phyloP scores from a whole-genome alignment of 1,140 invertebrate species.

The Plutomurus gul region DNA sequence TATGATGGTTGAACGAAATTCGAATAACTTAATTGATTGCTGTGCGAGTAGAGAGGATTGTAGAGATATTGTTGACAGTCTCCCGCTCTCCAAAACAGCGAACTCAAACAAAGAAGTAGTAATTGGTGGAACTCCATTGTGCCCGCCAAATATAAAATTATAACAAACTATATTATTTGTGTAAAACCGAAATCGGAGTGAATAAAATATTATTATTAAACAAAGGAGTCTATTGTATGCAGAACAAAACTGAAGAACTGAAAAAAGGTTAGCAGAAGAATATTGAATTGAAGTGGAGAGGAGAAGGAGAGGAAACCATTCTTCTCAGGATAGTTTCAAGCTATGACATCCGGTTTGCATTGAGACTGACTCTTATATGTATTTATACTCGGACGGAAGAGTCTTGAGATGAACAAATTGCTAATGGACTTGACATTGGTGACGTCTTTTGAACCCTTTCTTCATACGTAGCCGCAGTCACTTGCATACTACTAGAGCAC shows the following conservation, averaged over 20 bases:
- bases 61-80: not conserved
- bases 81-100: not conserved
- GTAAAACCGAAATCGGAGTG: too few species aligned
- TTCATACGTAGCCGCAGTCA: not conserved
- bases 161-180: not conserved
- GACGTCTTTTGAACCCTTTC: conserved; percentile 44
- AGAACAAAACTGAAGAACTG: not conserved
- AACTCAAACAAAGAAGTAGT: not conserved
- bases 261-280: too few species aligned
- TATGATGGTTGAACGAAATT: not conserved
- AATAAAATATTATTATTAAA: not conserved
- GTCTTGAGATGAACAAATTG: conserved; percentile 17
- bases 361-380: conserved; percentile 6
- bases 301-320: not conserved
- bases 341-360: conserved; percentile 34
- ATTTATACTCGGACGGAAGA: conserved; percentile 19
- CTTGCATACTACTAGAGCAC: not conserved
- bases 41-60: conserved; percentile 1
- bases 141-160: not conserved
- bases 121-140: not conserved
- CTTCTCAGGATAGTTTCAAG: not conserved
- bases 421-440: conserved; percentile 46
- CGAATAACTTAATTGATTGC: not conserved
- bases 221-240: not conserved
- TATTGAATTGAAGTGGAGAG: too few species aligned